Percentiles rank a stretch among this genome's conserved stretches.
These are phyloP conservation scores for Porites lobata DNA, from an alignment of 92 coral and sea anemone genomes.

Conservation along the genomic window DNA sequence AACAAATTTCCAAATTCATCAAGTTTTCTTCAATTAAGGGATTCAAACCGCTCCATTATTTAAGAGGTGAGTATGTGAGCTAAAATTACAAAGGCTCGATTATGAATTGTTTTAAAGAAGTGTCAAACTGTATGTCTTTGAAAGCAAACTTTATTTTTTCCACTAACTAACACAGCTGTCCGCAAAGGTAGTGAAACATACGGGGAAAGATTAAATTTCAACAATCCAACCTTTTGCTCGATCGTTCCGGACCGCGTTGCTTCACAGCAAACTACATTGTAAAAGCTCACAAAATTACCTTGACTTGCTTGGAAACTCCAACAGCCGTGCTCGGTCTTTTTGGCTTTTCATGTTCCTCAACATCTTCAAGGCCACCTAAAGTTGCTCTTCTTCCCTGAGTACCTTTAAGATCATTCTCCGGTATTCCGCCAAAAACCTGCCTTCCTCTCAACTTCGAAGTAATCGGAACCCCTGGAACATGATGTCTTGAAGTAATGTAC, in stretches of 20 bases:
- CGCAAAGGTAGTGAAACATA: not conserved
- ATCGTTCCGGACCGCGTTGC: not conserved
- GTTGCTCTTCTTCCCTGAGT: slow-evolving; percentile 95
- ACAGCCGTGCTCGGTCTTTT: slow-evolving; percentile 95
- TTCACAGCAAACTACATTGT: not conserved
- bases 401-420: slow-evolving; percentile 89
- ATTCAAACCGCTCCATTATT: too few relatives aligned
- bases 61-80: too few relatives aligned
- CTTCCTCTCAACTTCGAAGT: slow-evolving; percentile 89
- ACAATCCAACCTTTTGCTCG: not conserved
- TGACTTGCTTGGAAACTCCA: slow-evolving; percentile 78
- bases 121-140: too few relatives aligned
- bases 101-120: too few relatives aligned
- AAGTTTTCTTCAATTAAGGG: too few relatives aligned
- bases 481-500: slow-evolving; percentile 97
- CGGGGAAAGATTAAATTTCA: not conserved
- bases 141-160: too few relatives aligned
- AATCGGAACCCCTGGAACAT: slow-evolving; percentile 94
- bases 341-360: slow-evolving; percentile 86
- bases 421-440: slow-evolving; percentile 98
- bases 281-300: slow-evolving; percentile 60
- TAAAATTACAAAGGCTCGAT: too few relatives aligned
- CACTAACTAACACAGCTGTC: too few relatives aligned
- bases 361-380: slow-evolving; percentile 88
- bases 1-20: too few relatives aligned